Conservation (phyloP, 2,888 invertebrate species). For the Campoletis raptor region DNA sequence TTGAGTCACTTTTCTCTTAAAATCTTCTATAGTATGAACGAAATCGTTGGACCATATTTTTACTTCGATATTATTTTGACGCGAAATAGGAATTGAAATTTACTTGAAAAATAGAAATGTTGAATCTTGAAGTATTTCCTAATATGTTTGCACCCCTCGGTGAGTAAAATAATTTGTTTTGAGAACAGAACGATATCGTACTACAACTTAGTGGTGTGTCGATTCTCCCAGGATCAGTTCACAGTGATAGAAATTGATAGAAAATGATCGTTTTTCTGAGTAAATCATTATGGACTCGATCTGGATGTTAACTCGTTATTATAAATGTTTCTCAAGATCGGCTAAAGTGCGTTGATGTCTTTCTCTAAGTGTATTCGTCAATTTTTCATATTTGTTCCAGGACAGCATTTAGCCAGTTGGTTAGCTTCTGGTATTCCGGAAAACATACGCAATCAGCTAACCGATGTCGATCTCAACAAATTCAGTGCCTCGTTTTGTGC, state of each 20-base stretch:
- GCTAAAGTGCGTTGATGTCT: too few relatives aligned
- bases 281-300: too few relatives aligned
- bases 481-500: constrained; percentile 94
- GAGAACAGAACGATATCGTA: not conserved
- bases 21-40: not conserved
- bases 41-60: not conserved
- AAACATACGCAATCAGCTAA: constrained; percentile 88
- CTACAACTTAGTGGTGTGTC: not conserved
- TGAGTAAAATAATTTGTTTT: constrained; percentile 52
- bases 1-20: not conserved
- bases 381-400: constrained; percentile 86
- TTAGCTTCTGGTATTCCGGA: constrained; percentile 92
- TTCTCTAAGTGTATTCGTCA: not conserved
- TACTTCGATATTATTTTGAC: not conserved
- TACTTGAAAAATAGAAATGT: constrained; percentile 58
- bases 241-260: not conserved
- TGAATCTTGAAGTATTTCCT: constrained; percentile 57
- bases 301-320: not conserved
- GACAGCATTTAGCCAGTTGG: constrained; percentile 97
- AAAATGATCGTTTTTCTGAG: too few relatives aligned
- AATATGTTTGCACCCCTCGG: constrained; percentile 67
- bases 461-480: constrained; percentile 90
- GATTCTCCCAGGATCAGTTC: not conserved
- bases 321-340: not conserved
- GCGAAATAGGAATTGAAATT: not conserved